Conservation (phyloP, 2,797 vertebrate species). For the Trichosurus vulpecula region DNA sequence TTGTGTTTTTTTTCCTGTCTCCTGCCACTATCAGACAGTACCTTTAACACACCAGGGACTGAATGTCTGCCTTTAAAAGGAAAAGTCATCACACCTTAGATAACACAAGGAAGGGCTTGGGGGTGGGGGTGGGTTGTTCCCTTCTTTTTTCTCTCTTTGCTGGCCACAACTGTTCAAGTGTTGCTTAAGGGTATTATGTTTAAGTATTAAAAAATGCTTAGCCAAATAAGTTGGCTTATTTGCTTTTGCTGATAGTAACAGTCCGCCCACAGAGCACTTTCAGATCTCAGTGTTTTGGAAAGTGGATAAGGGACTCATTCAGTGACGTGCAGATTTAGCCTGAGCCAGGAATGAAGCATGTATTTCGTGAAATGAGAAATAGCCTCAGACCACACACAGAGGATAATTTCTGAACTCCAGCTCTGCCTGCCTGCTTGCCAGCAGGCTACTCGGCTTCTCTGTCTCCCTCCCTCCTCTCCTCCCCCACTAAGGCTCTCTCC, state of each 20-base stretch:
- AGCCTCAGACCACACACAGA: constrained; percentile 87
- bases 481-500: not conserved
- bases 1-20: not conserved
- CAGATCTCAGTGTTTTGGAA: constrained; percentile 84
- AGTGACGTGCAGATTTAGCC: constrained; percentile 80
- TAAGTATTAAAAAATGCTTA: constrained; percentile 82
- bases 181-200: constrained; percentile 78
- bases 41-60: constrained; percentile 26
- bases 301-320: constrained; percentile 87
- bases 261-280: constrained; percentile 83
- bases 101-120: constrained; percentile 28
- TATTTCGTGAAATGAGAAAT: constrained; percentile 83
- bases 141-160: constrained; percentile 59
- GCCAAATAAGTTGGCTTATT: constrained; percentile 82
- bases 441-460: constrained; percentile 1
- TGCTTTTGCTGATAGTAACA: constrained; percentile 86
- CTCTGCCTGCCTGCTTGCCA: constrained; percentile 32
- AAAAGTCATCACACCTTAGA: constrained; percentile 61
- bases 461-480: not conserved
- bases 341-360: constrained; percentile 83
- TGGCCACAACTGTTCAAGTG: constrained; percentile 66
- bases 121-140: too few relatives aligned
- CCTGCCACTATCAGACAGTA: constrained; percentile 36
- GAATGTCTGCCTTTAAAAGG: constrained; percentile 55
- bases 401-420: constrained; percentile 72